phyloP scores from a whole-genome alignment of 2,797 vertebrate genomes.

The Gephyroberyx darwinii region DNA sequence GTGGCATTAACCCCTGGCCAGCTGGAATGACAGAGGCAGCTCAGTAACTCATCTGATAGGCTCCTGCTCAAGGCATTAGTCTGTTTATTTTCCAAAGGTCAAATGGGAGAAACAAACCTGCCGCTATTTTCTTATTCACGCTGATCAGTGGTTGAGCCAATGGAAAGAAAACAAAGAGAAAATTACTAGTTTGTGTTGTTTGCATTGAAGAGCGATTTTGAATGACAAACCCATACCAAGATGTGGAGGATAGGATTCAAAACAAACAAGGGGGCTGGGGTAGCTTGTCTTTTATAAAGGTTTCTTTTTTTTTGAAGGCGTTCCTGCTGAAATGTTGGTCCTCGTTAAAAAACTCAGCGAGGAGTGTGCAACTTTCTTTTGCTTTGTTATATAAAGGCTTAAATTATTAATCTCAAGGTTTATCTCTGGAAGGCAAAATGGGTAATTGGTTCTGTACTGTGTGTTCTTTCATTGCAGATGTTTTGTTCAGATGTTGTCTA shows the following conservation, averaged over 20 bases:
- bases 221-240: conserved; percentile 48
- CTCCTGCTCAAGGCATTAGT: conserved; percentile 57
- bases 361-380: too few relatives aligned
- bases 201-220: conserved; percentile 33
- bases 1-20: conserved; percentile 60
- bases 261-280: conserved; percentile 27
- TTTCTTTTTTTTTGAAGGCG: conserved; percentile 33
- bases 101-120: conserved; percentile 63
- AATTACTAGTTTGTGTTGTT: conserved; percentile 30
- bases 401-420: conserved; percentile 45
- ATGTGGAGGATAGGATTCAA: conserved; percentile 51
- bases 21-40: conserved; percentile 54
- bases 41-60: conserved; percentile 42
- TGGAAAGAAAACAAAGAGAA: conserved; percentile 58
- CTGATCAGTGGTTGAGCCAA: conserved; percentile 49
- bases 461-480: conserved; percentile 20
- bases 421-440: conserved; percentile 26
- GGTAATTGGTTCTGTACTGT: background rate
- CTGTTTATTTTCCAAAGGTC: conserved; percentile 72
- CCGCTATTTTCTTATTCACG: conserved; percentile 55
- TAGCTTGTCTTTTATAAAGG: conserved; percentile 33
- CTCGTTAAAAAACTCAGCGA: too few relatives aligned
- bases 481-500: background rate
- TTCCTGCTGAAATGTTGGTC: too few relatives aligned
- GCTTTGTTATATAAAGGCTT: conserved; percentile 7